phyloP scores from a whole-genome alignment of 2,888 invertebrate genomes.

The Dinocampus coccinellae region DNA sequence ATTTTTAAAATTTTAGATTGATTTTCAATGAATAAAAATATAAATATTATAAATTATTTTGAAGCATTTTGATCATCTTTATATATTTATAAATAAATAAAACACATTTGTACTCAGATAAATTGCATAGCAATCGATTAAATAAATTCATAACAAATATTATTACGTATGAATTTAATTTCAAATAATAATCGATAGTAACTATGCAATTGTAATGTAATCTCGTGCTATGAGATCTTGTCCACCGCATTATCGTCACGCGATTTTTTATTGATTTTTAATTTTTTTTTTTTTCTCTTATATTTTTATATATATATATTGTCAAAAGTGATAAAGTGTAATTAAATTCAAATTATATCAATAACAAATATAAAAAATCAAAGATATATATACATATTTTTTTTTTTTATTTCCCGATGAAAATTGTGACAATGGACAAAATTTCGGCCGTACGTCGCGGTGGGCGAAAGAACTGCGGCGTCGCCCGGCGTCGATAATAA shows the following conservation, averaged over 20 bases:
- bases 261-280: background rate
- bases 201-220: slow-evolving; percentile 18
- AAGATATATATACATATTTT: too few species aligned
- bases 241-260: slow-evolving; percentile 46
- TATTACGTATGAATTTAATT: background rate
- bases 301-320: too few species aligned
- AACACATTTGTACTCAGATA: slow-evolving; percentile 1
- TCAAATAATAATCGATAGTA: background rate
- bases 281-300: too few species aligned
- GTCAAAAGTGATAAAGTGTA: too few species aligned
- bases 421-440: slow-evolving; percentile 60
- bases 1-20: background rate
- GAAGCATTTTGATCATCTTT: slow-evolving; percentile 1
- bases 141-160: background rate
- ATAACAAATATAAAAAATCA: slow-evolving; percentile 31
- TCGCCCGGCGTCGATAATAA: slow-evolving; percentile 59
- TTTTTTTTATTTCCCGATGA: too few species aligned
- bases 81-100: background rate
- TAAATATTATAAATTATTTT: background rate
- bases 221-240: slow-evolving; percentile 48
- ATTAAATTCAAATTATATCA: slow-evolving; percentile 18
- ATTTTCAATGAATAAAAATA: background rate
- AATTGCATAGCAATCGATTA: slow-evolving; percentile 27
- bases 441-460: slow-evolving; percentile 67
- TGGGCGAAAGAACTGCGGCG: slow-evolving; percentile 69